These are phyloP conservation scores for Dromius quadrimaculatus DNA, from an alignment of 2,888 invertebrate genomes.

Conservation along the genomic window DNA sequence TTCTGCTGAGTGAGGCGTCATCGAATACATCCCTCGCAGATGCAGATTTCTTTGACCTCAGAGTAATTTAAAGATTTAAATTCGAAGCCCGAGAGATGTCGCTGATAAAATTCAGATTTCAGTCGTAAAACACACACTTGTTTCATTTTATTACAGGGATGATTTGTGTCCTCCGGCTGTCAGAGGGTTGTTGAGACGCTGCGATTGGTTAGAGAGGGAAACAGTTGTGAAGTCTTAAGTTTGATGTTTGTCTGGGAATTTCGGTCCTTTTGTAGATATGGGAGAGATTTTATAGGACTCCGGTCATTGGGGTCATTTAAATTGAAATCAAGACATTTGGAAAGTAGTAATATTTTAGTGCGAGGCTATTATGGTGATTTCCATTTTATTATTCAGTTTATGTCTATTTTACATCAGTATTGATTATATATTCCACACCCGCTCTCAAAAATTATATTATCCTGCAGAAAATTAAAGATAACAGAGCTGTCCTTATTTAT, in stretches of 20 bases:
- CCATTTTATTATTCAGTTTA: no score
- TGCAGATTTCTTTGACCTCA: constrained; percentile 44
- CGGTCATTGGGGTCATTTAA: background rate
- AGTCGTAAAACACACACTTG: constrained; percentile 52
- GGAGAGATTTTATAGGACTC: constrained; percentile 5
- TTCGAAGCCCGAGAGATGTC: constrained; percentile 49
- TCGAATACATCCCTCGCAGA: constrained; percentile 32
- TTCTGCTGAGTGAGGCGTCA: constrained; percentile 42
- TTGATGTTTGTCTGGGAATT: constrained; percentile 2
- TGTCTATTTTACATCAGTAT: no score
- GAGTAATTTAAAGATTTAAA: constrained; percentile 50
- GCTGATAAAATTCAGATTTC: constrained; percentile 51
- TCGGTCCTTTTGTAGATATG: background rate
- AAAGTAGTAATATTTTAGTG: constrained; percentile 18
- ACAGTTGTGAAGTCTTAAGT: constrained; percentile 18
- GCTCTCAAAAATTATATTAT: no score
- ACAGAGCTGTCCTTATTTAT: no score
- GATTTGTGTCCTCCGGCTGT: constrained; percentile 42
- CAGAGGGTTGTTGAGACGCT: background rate
- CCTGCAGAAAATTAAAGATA: no score
- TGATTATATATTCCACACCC: no score
- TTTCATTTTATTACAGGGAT: constrained; percentile 49
- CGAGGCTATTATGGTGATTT: constrained; percentile 3
- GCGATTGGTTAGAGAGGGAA: constrained; percentile 6
- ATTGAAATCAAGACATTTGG: constrained; percentile 27